Base-by-base conservation (phyloP, 2,888 invertebrate genomes). In the Odontocerum albicorne region DNA sequence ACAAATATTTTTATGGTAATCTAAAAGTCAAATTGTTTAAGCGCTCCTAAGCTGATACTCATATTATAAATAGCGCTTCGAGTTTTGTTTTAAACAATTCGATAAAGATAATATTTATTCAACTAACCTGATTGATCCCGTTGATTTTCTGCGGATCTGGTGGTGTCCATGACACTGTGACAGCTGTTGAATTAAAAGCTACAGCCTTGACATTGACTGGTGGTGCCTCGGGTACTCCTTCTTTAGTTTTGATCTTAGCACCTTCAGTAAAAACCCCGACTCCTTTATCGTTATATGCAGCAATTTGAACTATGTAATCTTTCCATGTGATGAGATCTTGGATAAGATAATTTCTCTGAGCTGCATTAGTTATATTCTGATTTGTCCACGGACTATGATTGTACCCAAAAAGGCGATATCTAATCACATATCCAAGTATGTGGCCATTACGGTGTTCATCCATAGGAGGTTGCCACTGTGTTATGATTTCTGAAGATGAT, bases 111-210 rank as follows among this genome's bases (percentile, higher is more conserved):
- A 20, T 44, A 19, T 4, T 19, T 21, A 19, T 36, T 36, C 3
- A 13, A 45, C 39, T 31, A 63, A 77, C 94, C 75, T 96, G 94
- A 78, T 97, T 98, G 53, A 97, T 95, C 21, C 99, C 99, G 69
- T 98, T 98, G 50, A 99, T 96, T 74, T 94, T 92, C 67, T 96
- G 96, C 0, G 96, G 96, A 72, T 95, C 92, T 0, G 98, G 98
- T 1, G 97, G 96, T n/a, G 85, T 89, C 96, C 98, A 99, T 74
- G 85, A 86, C 1, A 97, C 88, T 49, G 80, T 79, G 8, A 86
- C 78, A 0, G 91, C 80, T 21, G 97, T 96, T 0, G 97, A 97
- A 73, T 93, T 96, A 7, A 88, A 67, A 0, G 97, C 82, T 64
- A 84, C 80, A 1, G 87, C 90, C 47, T 81, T 79, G 1, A 96